A percentile compares a stretch with the other conserved stretches of the same genome.
phyloP scores from a whole-genome alignment of 2,113 vertebrate species.

The Narcine bancroftii region DNA sequence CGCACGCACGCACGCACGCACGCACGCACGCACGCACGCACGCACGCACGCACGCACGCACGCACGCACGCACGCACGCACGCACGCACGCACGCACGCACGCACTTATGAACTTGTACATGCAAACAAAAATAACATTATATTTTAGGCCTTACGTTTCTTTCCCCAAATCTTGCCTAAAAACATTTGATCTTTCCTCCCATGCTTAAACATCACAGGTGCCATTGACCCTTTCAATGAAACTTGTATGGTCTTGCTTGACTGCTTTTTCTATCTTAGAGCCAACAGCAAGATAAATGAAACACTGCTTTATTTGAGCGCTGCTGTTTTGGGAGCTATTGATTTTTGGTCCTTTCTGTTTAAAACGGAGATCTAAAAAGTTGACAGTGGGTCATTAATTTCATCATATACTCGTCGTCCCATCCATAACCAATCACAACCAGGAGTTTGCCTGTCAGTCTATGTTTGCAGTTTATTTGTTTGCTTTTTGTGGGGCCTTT shows the following conservation, averaged over 20 bases:
- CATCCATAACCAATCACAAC: conserved; percentile 72
- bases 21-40: neutral
- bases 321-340: conserved; percentile 77
- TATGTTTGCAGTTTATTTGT: conserved; percentile 84
- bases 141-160: neutral
- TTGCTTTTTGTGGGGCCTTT: conserved; percentile 61
- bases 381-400: conserved; percentile 84
- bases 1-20: too few relatives aligned
- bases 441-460: conserved; percentile 71
- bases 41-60: neutral
- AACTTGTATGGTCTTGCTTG: conserved; percentile 65
- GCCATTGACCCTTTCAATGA: conserved; percentile 63
- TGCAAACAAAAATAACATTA: neutral
- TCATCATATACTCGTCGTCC: conserved; percentile 77
- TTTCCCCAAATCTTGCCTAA: neutral
- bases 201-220: conserved; percentile 58
- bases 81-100: neutral
- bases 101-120: neutral
- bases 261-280: conserved; percentile 71
- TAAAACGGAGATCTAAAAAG: conserved; percentile 84
- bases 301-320: conserved; percentile 70
- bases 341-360: conserved; percentile 76
- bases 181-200: conserved; percentile 63
- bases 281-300: conserved; percentile 78
- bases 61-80: neutral